phyloP scores from a whole-genome alignment of 2,113 vertebrate species.

The Laticauda colubrina region DNA sequence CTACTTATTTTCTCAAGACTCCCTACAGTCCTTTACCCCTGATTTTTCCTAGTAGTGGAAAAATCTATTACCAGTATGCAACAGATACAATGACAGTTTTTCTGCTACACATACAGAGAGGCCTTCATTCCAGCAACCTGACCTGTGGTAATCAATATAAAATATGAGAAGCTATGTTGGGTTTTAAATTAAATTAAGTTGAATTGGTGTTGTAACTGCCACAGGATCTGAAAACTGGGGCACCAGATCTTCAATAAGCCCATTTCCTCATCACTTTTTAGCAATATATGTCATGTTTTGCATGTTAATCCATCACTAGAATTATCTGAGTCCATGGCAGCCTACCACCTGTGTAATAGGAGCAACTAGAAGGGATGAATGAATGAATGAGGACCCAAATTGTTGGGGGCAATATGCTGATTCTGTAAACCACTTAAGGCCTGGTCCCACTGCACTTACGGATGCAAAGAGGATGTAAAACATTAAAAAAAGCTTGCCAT shows the following conservation, averaged over 20 bases:
- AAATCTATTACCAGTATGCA: not conserved
- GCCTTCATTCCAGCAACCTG: not conserved
- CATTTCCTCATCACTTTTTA: not conserved
- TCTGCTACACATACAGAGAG: not conserved
- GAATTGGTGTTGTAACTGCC: not conserved
- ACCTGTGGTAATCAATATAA: not conserved
- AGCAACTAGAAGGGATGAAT: not conserved
- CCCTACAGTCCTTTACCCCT: not conserved
- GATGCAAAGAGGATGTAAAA: no score
- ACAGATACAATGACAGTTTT: not conserved
- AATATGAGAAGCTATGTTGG: not conserved
- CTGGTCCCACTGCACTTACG: no score
- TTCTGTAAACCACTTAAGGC: no score
- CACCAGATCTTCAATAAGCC: not conserved
- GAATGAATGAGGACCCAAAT: no score
- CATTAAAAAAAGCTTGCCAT: no score
- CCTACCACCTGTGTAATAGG: not conserved
- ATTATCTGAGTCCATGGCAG: not conserved
- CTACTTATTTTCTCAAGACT: not conserved
- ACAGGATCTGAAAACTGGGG: not conserved
- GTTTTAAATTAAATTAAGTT: not conserved
- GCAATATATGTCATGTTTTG: not conserved
- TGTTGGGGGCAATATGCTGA: no score
- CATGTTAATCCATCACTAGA: not conserved
- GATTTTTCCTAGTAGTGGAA: not conserved